These are phyloP conservation scores for Subacronicta megacephala DNA, from an alignment of 2,888 invertebrate genomes.

Conservation along the genomic window DNA sequence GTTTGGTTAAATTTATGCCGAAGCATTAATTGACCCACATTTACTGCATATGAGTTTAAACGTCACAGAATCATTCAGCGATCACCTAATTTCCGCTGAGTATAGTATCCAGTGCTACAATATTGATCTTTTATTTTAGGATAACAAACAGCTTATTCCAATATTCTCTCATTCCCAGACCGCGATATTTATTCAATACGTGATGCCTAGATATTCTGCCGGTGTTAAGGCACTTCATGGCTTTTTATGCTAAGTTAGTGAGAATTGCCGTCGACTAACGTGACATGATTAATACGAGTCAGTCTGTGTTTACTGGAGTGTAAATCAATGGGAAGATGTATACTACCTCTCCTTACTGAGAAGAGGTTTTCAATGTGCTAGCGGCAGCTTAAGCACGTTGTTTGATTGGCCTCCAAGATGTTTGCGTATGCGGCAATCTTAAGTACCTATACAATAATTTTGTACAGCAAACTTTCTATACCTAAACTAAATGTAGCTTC, in stretches of 20 bases:
- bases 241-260: constrained; percentile 53
- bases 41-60: constrained; percentile 2
- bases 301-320: constrained; percentile 52
- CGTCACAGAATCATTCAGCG: constrained; percentile 6
- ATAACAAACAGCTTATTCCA: constrained; percentile 9
- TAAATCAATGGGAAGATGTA: constrained; percentile 57
- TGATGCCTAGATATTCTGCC: constrained; percentile 33
- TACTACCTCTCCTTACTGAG: constrained; percentile 14
- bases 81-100: background rate
- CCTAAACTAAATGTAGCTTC: no score
- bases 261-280: constrained; percentile 41
- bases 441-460: no score
- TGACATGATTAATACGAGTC: constrained; percentile 40
- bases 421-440: background rate
- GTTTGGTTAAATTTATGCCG: constrained; percentile 7
- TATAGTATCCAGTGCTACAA: no score
- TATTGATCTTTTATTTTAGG: background rate
- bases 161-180: constrained; percentile 30
- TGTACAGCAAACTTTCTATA: no score
- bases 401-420: constrained; percentile 37
- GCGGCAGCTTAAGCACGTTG: constrained; percentile 28
- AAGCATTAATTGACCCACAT: constrained; percentile 29
- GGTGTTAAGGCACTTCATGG: constrained; percentile 49
- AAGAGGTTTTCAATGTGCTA: constrained; percentile 47
- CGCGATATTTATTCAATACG: constrained; percentile 44